Evolutionary conservation across 2,797 vertebrate species (phyloP).

Genomic region (Myotis planiceps): DNA sequence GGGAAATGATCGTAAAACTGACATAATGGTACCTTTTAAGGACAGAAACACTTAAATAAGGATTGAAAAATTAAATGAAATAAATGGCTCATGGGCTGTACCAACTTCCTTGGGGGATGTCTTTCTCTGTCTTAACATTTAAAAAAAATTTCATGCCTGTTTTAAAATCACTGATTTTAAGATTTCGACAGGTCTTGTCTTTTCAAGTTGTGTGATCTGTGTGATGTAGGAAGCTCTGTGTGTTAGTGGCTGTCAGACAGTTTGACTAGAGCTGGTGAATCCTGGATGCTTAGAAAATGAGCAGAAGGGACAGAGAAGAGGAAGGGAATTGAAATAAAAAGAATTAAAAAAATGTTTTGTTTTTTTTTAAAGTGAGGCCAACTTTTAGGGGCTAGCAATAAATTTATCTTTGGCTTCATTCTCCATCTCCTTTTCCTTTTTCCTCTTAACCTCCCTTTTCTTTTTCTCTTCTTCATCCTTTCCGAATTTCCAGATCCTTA

Average conservation of each 20-base stretch:
- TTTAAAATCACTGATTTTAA: neutral
- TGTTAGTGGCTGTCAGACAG: neutral
- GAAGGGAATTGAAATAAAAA: neutral
- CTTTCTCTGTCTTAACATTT: neutral
- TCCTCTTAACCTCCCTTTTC: fast-evolving
- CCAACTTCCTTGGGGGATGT: neutral
- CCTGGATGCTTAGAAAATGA: neutral
- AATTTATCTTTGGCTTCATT: neutral
- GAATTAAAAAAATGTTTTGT: neutral
- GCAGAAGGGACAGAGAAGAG: neutral
- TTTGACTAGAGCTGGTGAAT: neutral
- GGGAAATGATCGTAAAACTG: neutral
- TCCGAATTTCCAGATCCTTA: neutral
- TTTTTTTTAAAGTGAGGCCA: neutral
- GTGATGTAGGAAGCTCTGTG: neutral
- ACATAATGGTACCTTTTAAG: neutral
- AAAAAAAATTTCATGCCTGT: neutral
- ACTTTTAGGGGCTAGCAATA: neutral
- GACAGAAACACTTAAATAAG: neutral
- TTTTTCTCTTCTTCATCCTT: neutral
- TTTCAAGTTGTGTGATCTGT: neutral
- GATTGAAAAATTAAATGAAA: neutral
- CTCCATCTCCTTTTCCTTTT: neutral
- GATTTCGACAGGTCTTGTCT: neutral
- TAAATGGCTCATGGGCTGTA: neutral